Conservation (phyloP, 2,888 invertebrate species). For the Leptinotarsa haldemani region DNA sequence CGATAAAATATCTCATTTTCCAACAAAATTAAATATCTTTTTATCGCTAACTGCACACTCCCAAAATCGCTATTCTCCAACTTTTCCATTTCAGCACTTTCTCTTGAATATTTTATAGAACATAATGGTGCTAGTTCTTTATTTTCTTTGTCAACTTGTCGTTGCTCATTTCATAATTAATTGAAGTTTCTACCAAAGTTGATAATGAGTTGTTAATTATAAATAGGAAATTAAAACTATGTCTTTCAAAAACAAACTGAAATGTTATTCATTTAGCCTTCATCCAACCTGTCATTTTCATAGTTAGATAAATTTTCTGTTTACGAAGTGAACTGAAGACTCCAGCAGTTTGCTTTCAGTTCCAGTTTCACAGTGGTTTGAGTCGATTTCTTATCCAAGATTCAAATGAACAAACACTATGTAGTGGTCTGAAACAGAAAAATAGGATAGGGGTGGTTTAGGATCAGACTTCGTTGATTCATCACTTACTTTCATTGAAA, state of each 20-base stretch:
- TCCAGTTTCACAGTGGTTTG: too few species aligned
- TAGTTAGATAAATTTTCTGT: not conserved
- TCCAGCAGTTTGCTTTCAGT: too few species aligned
- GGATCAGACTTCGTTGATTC: too few species aligned
- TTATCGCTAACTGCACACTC: too few species aligned
- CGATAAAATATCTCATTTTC: too few species aligned
- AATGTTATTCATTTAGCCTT: not conserved
- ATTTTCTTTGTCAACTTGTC: not conserved
- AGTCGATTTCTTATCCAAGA: too few species aligned
- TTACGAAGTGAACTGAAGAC: not conserved
- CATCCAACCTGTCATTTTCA: not conserved
- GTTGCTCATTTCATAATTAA: not conserved
- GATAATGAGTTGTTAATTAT: not conserved
- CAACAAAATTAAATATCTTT: too few species aligned
- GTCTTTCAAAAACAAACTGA: not conserved
- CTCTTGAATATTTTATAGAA: not conserved
- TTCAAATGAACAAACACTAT: too few species aligned
- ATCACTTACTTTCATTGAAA: too few species aligned
- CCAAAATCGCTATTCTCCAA: too few species aligned
- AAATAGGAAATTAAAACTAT: not conserved
- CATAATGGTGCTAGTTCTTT: not conserved
- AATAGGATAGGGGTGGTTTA: too few species aligned
- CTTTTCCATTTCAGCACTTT: not conserved
- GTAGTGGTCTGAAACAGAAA: too few species aligned
- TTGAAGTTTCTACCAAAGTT: not conserved